phyloP scores from a whole-genome alignment of 1,140 invertebrate genomes.

The Zaprionus taronus region DNA sequence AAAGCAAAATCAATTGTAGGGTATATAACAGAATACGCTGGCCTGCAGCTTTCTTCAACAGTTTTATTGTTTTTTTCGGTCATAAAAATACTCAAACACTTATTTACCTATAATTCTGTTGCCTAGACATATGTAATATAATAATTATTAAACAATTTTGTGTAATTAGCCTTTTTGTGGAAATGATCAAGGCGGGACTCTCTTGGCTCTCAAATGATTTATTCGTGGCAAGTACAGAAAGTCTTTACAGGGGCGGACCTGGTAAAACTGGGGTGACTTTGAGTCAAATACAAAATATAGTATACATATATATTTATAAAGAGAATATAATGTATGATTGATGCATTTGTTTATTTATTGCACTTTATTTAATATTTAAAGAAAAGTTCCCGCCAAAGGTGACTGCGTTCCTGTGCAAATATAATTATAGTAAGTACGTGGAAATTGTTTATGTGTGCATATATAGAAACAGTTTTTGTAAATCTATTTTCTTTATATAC shows the following conservation, averaged over 20 bases:
- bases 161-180: neutral
- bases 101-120: neutral
- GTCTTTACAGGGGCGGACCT: neutral
- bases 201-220: conserved; percentile 10
- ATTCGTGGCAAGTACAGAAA: conserved; percentile 9
- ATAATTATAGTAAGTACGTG: conserved; percentile 8
- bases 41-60: neutral
- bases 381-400: neutral
- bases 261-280: neutral
- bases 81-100: neutral
- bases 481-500: conserved; percentile 6
- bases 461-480: conserved; percentile 9
- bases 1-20: too few species aligned
- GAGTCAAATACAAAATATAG: too few species aligned
- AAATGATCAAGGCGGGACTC: neutral
- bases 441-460: neutral
- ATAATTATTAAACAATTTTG: conserved; percentile 4
- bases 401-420: neutral
- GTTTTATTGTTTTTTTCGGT: neutral
- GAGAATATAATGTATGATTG: neutral
- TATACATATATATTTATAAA: too few species aligned
- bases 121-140: neutral
- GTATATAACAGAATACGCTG: neutral
- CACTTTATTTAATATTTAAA: neutral
- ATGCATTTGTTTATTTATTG: neutral